Evolutionary conservation across 2,888 invertebrate genomes (phyloP).

Genomic region (Chrysolina americana): DNA sequence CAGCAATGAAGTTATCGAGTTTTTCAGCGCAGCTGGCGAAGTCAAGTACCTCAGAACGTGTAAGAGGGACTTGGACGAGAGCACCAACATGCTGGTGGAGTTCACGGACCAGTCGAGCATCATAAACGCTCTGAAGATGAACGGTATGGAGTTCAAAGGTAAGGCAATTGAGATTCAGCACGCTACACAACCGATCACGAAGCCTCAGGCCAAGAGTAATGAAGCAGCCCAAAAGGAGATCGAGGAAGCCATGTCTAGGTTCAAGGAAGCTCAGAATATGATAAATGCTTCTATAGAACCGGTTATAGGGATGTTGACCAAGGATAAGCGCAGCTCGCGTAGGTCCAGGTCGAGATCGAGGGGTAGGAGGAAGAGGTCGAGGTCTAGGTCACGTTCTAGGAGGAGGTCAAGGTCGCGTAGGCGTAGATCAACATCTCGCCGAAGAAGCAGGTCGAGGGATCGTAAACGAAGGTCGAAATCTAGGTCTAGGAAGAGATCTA

Average conservation of each 20-base stretch:
- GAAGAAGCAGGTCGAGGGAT: conserved; percentile 71
- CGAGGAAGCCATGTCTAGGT: conserved; percentile 96
- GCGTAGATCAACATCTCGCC: conserved; percentile 75
- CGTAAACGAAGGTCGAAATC: conserved; percentile 75
- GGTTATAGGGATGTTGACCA: conserved; percentile 88
- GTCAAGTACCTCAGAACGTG: conserved; percentile 96
- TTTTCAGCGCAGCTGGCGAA: conserved; percentile 89
- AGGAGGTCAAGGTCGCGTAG: conserved; percentile 59
- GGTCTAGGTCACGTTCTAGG: conserved; percentile 75
- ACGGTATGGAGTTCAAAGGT: conserved; percentile 84
- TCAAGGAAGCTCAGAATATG: conserved; percentile 95
- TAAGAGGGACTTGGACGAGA: conserved; percentile 83
- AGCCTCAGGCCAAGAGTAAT: conserved; percentile 95
- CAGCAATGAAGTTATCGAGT: conserved; percentile 87
- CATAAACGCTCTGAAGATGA: conserved; percentile 87
- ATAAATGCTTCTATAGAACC: conserved; percentile 96
- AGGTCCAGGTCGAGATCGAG: conserved; percentile 67
- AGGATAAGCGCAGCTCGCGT: conserved; percentile 81
- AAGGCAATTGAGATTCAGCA: conserved; percentile 83
- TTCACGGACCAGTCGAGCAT: conserved; percentile 93
- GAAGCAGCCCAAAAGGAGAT: conserved; percentile 96
- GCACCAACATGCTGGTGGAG: conserved; percentile 90
- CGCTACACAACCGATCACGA: conserved; percentile 91
- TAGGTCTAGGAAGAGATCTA: conserved; percentile 63
- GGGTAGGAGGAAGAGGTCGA: conserved; percentile 72